Percentiles rank a stretch among this genome's conserved stretches.
phyloP scores from a whole-genome alignment of 2,888 invertebrate genomes.

The Brachycybe producta region DNA sequence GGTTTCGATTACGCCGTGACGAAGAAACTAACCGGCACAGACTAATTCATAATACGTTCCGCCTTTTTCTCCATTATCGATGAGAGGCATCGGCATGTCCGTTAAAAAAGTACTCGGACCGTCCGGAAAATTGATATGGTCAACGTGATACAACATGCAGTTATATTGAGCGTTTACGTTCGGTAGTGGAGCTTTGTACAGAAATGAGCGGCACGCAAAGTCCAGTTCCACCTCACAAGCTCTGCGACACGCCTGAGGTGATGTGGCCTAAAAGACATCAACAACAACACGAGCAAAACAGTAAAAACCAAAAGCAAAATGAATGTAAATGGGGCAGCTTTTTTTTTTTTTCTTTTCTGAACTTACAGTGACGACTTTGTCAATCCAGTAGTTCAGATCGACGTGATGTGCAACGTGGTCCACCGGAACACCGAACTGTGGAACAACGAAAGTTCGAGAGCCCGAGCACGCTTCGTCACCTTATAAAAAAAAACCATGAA shows the following conservation, averaged over 20 bases:
- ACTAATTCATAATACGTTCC: constrained; percentile 81
- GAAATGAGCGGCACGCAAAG: constrained; percentile 73
- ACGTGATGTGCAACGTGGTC: constrained; percentile 87
- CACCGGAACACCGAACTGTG: constrained; percentile 76
- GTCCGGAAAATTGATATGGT: constrained; percentile 81
- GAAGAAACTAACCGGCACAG: constrained; percentile 60
- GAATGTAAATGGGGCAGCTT: too few species aligned
- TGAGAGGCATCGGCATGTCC: constrained; percentile 74
- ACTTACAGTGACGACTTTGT: constrained; percentile 72
- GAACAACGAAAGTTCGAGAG: constrained; percentile 61
- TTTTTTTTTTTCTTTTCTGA: neutral
- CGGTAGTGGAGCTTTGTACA: constrained; percentile 39
- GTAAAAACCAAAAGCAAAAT: neutral
- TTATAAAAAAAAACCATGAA: constrained; percentile 29
- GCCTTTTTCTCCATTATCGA: constrained; percentile 79
- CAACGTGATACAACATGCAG: constrained; percentile 80
- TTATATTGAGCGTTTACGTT: constrained; percentile 60
- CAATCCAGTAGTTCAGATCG: constrained; percentile 79
- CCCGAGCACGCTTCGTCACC: constrained; percentile 73
- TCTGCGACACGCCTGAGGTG: constrained; percentile 72
- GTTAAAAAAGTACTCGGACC: constrained; percentile 74
- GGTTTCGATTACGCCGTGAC: too few species aligned
- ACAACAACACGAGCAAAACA: neutral
- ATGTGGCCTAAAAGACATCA: constrained; percentile 49
- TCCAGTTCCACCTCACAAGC: constrained; percentile 88